Percentiles rank a stretch among this genome's conserved stretches.
Evolutionary conservation across 1,140 invertebrate genomes (phyloP).

Genomic region (Pentalonia nigronervosa): DNA sequence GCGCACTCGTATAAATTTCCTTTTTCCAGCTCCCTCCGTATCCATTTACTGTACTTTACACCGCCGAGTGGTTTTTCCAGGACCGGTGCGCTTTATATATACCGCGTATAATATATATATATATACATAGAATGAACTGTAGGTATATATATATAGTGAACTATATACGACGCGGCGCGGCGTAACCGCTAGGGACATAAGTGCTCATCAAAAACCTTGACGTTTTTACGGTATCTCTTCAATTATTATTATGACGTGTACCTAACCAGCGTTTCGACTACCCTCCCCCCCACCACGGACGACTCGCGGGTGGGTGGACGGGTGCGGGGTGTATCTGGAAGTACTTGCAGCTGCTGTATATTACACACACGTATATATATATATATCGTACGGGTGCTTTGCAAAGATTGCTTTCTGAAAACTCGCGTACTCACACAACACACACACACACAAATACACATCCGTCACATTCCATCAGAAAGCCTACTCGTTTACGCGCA

Average conservation of each 20-base stretch:
- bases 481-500: background rate
- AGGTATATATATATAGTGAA: background rate
- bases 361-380: background rate
- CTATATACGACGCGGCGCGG: too few species aligned
- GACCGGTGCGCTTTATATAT: background rate
- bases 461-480: constrained; percentile 5
- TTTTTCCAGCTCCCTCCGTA: background rate
- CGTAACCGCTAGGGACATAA: constrained; percentile 28
- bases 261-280: background rate
- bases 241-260: constrained; percentile 24
- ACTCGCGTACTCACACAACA: background rate
- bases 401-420: constrained; percentile 12
- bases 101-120: background rate
- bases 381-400: background rate
- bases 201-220: constrained; percentile 35
- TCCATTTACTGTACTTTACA: constrained; percentile 8
- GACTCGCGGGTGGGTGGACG: too few species aligned
- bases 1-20: background rate
- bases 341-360: background rate
- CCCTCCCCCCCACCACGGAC: background rate
- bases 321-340: background rate
- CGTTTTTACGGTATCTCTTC: constrained; percentile 30
- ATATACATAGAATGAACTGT: background rate
- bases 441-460: too few species aligned
- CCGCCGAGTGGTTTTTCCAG: background rate